Percentiles rank a stretch among this genome's conserved stretches.
Evolutionary conservation across 2,113 vertebrate species (phyloP).

Genomic region (Chaetodon trifascialis): DNA sequence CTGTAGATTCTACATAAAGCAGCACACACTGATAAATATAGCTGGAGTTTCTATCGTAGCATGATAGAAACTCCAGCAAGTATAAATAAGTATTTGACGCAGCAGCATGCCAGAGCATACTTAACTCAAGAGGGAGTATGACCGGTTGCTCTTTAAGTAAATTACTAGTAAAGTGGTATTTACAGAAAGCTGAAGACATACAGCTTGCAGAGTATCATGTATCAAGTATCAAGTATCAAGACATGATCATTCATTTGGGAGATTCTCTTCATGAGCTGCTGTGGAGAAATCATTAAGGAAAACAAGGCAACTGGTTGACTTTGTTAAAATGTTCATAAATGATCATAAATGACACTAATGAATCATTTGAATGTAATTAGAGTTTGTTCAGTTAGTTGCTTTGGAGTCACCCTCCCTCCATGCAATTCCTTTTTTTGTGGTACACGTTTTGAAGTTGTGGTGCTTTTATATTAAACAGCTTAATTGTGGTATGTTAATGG

Average conservation of each 20-base stretch:
- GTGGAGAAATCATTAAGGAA: neutral
- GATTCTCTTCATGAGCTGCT: neutral
- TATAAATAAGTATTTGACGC: neutral
- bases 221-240: no score
- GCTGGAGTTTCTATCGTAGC: neutral
- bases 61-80: no score
- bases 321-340: neutral
- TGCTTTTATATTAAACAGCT: slow-evolving; percentile 14
- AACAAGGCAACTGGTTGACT: neutral
- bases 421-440: neutral
- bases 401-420: neutral
- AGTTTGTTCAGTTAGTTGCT: neutral
- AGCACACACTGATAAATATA: neutral
- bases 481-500: slow-evolving; percentile 10
- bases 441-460: neutral
- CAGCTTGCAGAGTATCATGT: neutral
- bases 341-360: neutral
- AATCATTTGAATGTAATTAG: neutral
- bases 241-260: neutral
- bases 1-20: neutral
- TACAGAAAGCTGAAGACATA: neutral
- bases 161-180: neutral
- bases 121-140: neutral
- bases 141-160: neutral
- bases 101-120: neutral